phyloP scores from a whole-genome alignment of 2,888 invertebrate species.

The Agrochola macilenta region DNA sequence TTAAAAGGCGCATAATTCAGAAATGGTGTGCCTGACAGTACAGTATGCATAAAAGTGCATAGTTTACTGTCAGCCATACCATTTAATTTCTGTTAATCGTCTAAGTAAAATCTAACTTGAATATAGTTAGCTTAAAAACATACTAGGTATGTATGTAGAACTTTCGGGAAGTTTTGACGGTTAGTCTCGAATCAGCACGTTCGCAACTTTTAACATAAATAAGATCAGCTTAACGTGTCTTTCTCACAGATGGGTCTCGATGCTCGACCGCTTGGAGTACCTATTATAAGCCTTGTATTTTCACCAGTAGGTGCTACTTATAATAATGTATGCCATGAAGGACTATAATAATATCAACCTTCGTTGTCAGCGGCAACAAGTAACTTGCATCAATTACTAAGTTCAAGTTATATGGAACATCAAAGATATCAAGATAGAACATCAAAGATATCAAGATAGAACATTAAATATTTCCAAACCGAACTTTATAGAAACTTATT shows the following conservation, averaged over 20 bases:
- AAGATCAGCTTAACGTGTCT: not conserved
- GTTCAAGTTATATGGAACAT: conserved; percentile 8
- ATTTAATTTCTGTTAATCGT: too few relatives aligned
- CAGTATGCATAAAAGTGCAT: too few relatives aligned
- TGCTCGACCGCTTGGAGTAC: not conserved
- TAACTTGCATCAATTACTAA: conserved; percentile 7
- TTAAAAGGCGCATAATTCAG: not conserved
- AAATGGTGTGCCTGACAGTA: not conserved
- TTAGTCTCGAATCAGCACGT: conserved; percentile 9
- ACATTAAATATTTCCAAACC: conserved; percentile 12
- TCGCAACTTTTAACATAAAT: conserved; percentile 34
- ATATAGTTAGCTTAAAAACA: not conserved
- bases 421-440: too few relatives aligned
- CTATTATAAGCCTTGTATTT: too few relatives aligned
- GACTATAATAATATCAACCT: conserved; percentile 1
- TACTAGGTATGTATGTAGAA: not conserved
- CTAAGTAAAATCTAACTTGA: not conserved
- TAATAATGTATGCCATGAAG: not conserved
- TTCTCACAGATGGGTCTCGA: conserved; percentile 22
- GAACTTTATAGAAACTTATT: conserved; percentile 8
- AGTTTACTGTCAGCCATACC: too few relatives aligned
- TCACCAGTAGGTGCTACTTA: too few relatives aligned
- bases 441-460: conserved; percentile 7
- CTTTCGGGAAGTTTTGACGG: not conserved
- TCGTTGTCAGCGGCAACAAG: not conserved